phyloP scores from a whole-genome alignment of 1,140 invertebrate genomes.

The Micrasema longulum region DNA sequence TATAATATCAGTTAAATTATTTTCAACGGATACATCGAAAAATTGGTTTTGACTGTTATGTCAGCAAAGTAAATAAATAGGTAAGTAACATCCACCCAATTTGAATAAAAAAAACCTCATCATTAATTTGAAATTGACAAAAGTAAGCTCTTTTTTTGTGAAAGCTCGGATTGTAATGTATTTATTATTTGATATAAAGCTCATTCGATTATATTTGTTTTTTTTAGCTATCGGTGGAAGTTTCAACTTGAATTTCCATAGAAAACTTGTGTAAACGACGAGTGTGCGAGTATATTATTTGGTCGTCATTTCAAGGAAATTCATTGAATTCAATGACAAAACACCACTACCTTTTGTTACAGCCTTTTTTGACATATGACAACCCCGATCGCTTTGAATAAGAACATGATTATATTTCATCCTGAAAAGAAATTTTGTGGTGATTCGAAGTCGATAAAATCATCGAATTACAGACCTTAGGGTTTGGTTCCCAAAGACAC shows the following conservation, averaged over 20 bases:
- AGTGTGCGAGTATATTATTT: constrained; percentile 18
- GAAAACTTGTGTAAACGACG: background rate
- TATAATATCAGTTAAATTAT: too few relatives aligned
- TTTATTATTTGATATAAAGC: too few relatives aligned
- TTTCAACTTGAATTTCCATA: constrained; percentile 4
- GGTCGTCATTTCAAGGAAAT: constrained; percentile 12
- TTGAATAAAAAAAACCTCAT: too few relatives aligned
- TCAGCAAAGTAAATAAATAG: too few relatives aligned
- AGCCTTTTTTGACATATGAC: constrained; percentile 21
- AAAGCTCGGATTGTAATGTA: too few relatives aligned
- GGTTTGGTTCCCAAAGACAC: background rate
- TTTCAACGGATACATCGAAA: too few relatives aligned
- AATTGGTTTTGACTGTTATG: too few relatives aligned
- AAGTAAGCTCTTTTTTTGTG: too few relatives aligned
- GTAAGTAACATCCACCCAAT: too few relatives aligned
- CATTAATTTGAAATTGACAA: too few relatives aligned
- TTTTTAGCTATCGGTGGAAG: background rate
- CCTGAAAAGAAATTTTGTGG: constrained; percentile 7
- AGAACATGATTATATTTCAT: constrained; percentile 19
- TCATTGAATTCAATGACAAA: constrained; percentile 27
- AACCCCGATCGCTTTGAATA: constrained; percentile 17
- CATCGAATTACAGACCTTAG: constrained; percentile 16
- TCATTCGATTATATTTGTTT: too few relatives aligned
- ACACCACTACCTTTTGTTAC: constrained; percentile 13
- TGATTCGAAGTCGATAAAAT: constrained; percentile 25